These are phyloP conservation scores for Crioceris asparagi DNA, from an alignment of 2,888 invertebrate species.

Conservation along the genomic window DNA sequence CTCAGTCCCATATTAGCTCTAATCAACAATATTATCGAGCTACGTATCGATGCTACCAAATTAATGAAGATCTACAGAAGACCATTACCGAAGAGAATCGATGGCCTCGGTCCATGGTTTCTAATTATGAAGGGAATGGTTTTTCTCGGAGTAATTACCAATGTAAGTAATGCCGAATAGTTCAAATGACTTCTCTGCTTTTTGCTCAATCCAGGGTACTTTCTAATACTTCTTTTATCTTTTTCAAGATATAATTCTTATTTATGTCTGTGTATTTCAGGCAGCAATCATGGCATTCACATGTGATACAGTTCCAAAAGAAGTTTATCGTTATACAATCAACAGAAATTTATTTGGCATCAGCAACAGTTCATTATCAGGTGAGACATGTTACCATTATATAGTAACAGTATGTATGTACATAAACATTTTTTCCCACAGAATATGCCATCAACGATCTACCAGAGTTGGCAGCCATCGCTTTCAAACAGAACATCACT, in stretches of 20 bases:
- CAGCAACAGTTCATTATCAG: constrained; percentile 23
- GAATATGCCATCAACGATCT: no score
- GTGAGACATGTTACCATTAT: neutral
- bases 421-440: no score
- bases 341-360: constrained; percentile 17
- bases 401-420: no score
- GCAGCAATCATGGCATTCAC: constrained; percentile 31
- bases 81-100: constrained; percentile 22
- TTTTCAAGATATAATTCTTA: no score
- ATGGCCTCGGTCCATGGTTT: constrained; percentile 29
- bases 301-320: constrained; percentile 24
- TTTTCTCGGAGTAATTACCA: constrained; percentile 28
- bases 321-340: constrained; percentile 16
- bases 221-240: no score
- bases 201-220: no score
- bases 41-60: constrained; percentile 34
- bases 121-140: constrained; percentile 29
- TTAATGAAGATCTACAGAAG: constrained; percentile 23
- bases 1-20: constrained; percentile 54
- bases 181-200: neutral
- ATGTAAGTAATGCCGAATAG: constrained; percentile 22
- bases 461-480: no score
- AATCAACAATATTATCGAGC: constrained; percentile 51
- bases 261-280: constrained; percentile 20
- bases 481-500: no score